A percentile compares a stretch with the other conserved stretches of the same genome.
These are phyloP conservation scores for Onchidella celtica DNA, from an alignment of 2,888 invertebrate genomes.

Conservation along the genomic window DNA sequence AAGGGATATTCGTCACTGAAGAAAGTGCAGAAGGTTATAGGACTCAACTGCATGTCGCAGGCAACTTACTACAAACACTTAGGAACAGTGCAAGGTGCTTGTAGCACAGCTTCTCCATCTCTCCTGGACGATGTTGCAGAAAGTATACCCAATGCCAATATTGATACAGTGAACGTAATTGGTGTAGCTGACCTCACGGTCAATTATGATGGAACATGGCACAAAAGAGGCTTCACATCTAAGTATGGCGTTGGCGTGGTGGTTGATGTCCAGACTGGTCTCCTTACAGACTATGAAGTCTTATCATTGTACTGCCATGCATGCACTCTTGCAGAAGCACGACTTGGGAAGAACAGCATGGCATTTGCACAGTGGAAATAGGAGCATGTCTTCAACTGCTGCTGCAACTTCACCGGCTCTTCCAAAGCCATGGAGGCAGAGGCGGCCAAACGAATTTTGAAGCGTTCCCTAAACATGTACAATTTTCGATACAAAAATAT, in stretches of 20 bases:
- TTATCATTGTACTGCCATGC: slow-evolving; percentile 15
- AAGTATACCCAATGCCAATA: neutral
- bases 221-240: slow-evolving; percentile 13
- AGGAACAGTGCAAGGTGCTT: neutral
- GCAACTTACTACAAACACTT: neutral
- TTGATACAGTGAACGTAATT: neutral
- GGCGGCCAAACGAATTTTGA: neutral
- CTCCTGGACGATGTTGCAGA: neutral
- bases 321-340: neutral
- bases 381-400: neutral
- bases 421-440: slow-evolving; percentile 21
- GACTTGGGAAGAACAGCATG: neutral
- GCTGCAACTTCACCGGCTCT: neutral
- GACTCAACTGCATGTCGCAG: neutral
- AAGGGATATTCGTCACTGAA: neutral
- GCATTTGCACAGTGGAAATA: neutral
- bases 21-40: neutral
- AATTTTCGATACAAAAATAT: neutral
- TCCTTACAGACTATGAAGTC: slow-evolving; percentile 18
- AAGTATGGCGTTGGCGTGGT: neutral
- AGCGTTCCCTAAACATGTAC: neutral
- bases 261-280: slow-evolving; percentile 22
- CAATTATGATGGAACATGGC: slow-evolving; percentile 20
- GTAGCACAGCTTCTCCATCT: neutral
- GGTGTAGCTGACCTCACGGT: neutral